Conservation (phyloP, 2,113 vertebrate species). For the Cheilinus undulatus region DNA sequence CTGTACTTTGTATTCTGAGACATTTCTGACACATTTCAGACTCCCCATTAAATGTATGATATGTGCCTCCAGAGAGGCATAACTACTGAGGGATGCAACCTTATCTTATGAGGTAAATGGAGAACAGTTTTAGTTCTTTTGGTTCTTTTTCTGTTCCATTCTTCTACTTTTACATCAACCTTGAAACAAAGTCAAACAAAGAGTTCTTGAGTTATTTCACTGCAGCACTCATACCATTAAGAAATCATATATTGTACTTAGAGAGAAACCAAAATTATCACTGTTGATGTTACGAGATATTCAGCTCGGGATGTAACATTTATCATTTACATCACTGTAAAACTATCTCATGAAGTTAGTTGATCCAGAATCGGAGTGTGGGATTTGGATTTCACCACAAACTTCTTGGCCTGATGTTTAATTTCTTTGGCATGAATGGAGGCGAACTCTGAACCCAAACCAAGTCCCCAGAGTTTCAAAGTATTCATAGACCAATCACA, state of each 20-base stretch:
- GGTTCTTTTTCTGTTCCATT: neutral
- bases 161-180: neutral
- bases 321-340: constrained; percentile 28
- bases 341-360: constrained; percentile 42
- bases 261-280: constrained; percentile 25
- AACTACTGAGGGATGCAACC: constrained; percentile 21
- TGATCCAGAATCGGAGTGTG: constrained; percentile 25
- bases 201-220: constrained; percentile 16
- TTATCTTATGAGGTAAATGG: constrained; percentile 7
- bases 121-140: constrained; percentile 6
- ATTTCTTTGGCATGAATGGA: constrained; percentile 68
- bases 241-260: constrained; percentile 28
- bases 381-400: constrained; percentile 56
- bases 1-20: too few relatives aligned
- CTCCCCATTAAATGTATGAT: too few relatives aligned
- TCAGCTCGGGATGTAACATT: neutral
- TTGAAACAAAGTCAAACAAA: constrained; percentile 14
- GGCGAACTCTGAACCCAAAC: constrained; percentile 58
- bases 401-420: constrained; percentile 49
- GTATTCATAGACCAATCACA: constrained; percentile 39
- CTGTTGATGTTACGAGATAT: constrained; percentile 32
- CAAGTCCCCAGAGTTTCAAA: constrained; percentile 30
- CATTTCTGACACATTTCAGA: too few relatives aligned
- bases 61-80: too few relatives aligned
- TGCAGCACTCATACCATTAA: constrained; percentile 8